phyloP scores from a whole-genome alignment of 1,140 invertebrate genomes.

The Drosophila albomicans region DNA sequence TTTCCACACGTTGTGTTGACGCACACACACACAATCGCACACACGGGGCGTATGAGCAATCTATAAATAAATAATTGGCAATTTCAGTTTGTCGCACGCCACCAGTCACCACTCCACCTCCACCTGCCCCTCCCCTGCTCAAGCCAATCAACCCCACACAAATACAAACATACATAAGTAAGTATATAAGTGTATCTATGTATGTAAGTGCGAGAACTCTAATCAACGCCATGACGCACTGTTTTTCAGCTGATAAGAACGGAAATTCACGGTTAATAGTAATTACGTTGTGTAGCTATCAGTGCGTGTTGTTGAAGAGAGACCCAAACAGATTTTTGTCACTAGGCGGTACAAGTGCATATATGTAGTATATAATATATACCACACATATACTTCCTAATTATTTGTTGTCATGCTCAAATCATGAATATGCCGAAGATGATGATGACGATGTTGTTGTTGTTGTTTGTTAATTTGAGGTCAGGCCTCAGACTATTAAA shows the following conservation, averaged over 20 bases:
- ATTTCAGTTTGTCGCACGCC: conserved; percentile 38
- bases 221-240: conserved; percentile 57
- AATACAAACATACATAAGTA: background rate
- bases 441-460: background rate
- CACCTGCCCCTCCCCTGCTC: too few relatives aligned
- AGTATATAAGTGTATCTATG: too few relatives aligned
- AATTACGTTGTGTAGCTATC: conserved; percentile 68
- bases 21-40: background rate
- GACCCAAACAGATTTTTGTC: conserved; percentile 28
- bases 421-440: conserved; percentile 5
- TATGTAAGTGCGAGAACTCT: conserved; percentile 8
- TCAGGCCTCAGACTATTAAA: conserved; percentile 16
- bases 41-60: conserved; percentile 65
- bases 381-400: background rate
- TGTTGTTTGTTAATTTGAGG: background rate
- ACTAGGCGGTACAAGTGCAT: conserved; percentile 21
- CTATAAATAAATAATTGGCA: conserved; percentile 68
- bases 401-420: background rate
- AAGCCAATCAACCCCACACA: conserved; percentile 3
- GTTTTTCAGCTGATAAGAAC: conserved; percentile 57
- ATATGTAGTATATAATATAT: background rate
- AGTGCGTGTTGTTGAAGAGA: conserved; percentile 29
- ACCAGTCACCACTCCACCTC: background rate
- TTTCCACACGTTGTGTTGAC: conserved; percentile 39
- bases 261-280: conserved; percentile 68